Base-by-base conservation (phyloP, 1,140 invertebrate species). In the Saccostrea cuccullata region DNA sequence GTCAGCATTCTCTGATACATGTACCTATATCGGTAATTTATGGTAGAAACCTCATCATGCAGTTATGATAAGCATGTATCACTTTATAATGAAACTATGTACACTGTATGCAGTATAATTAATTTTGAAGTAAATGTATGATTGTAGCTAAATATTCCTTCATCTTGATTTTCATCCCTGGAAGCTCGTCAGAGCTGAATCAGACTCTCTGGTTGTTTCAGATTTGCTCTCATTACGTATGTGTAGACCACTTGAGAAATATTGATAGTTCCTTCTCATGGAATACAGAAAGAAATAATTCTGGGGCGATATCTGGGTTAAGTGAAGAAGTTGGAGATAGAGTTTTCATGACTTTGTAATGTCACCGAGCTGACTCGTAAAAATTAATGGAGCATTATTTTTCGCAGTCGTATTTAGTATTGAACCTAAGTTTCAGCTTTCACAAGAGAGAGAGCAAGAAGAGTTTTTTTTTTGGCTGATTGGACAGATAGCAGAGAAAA, bases 331-430 rank as follows among this genome's bases (percentile, higher is more conserved):
- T 73, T 23, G 67, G 23, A 73, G 67, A 73, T 73, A 13, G 26
- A 26, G 26, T 13, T 73, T 73, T 73, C 67, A 73, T 73, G 67
- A 73, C 67, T 73, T 67, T 73, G 67, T 73, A 73, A 73, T 13
- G 23, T 73, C 26, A 73, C 67, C 67, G 13, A 30, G 13, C 67
- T 30, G 67, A 73, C 23, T 30, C 26, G 67, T 73, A 30, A 26
- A 73, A 73, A 73, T 30, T 26, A 73, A 73, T 73, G 67, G 67
- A 73, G 67, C 67, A 73, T 73, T 73, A 73, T 73, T 73, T 73
- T 73, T 73, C 67, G 13, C 23, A 73, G 67, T 13, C 9, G 67
- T 15, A 73, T 73, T 73, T 73, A 73, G 23, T 73, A 26, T 73
- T 26, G n/a, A 30, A 23, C 26, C 26, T 73, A 9, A 73, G 26